These are phyloP conservation scores for Lithophane semibrunnea DNA, from an alignment of 2,888 invertebrate genomes.

Conservation along the genomic window DNA sequence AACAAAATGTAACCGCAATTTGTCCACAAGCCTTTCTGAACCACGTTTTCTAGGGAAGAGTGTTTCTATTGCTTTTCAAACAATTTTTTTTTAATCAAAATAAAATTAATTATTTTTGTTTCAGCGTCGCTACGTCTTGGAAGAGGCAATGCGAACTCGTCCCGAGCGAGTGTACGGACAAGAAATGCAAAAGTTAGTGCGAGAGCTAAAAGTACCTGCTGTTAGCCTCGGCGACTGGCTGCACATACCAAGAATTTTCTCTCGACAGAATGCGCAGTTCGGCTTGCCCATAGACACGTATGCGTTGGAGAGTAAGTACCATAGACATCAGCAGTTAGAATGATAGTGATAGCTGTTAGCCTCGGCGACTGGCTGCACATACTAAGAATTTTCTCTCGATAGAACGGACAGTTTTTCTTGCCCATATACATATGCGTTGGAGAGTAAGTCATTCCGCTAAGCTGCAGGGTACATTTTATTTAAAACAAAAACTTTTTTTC, in stretches of 20 bases:
- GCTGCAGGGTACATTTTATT: background rate
- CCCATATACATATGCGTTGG: constrained; percentile 91
- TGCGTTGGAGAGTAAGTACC: constrained; percentile 74
- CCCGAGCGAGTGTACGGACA: constrained; percentile 83
- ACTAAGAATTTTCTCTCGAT: constrained; percentile 93
- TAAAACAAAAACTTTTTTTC: background rate
- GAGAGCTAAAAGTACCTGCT: constrained; percentile 86
- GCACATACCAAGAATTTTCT: constrained; percentile 94
- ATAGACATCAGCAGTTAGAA: too few relatives aligned
- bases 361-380: constrained; percentile 91
- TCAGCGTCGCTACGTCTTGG: constrained; percentile 92
- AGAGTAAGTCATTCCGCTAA: constrained; percentile 71
- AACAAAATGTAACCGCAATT: background rate
- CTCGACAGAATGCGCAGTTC: constrained; percentile 93
- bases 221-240: constrained; percentile 91
- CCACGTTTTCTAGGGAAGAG: background rate
- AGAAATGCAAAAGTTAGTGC: constrained; percentile 88
- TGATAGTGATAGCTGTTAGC: background rate
- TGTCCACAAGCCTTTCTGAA: background rate
- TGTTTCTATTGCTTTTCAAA: background rate
- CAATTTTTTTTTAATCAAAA: background rate
- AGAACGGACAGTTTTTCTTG: constrained; percentile 93
- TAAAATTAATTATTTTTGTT: too few relatives aligned
- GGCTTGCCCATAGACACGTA: constrained; percentile 92
- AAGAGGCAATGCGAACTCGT: constrained; percentile 92